Evolutionary conservation across 1,140 invertebrate genomes (phyloP), one percentile per base, ranked within the genome.

Genomic region (Globodera rostochiensis): DNA sequence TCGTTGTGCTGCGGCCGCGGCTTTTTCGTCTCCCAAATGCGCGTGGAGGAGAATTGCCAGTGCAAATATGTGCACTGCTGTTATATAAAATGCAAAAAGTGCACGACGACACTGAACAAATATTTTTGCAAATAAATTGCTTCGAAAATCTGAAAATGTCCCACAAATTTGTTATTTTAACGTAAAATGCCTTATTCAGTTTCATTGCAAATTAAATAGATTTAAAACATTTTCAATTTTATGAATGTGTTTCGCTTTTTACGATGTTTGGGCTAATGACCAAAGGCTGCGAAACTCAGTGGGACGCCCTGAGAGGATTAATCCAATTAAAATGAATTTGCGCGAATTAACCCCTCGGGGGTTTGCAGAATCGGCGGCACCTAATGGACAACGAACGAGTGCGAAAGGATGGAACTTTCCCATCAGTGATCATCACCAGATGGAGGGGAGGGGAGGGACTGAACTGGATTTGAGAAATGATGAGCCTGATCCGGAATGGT

Each of bases 11-110:
- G 92, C 84, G 92, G 91, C 13, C 88, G 92, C 36, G 92, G 92
- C 6, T 92, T 92, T 84, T 91, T 90, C 80, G 91, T 89, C 7
- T 89, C 90, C 84, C 85, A 84, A 25, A 78, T 87, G n/a, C 83
- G 86, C 77, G 81, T 86, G 47, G 82, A 88, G 47, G 88, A 92
- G 84, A 87, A 91, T 36, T 92, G 92, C 85, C 88, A 91, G 81
- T 94, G 93, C 88, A 92, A 91, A 79, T 93, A 94, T 85, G 87
- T 91, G 50, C 93, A 93, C 92, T 94, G 93, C 87, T 94, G 93
- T 86, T 90, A 92, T 53, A 92, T 94, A 4, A 91, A 92, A 80
- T 94, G 94, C 86, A 91, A 93, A 69, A 91, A 87, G 5, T 94
- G 94, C 88, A 88, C 89, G 71, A 90, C 90, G 46, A 85, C 87